Evolutionary conservation across 2,888 invertebrate genomes (phyloP), one percentile per base, ranked within the genome.

Genomic region (Rotaria magnacalcarata): DNA sequence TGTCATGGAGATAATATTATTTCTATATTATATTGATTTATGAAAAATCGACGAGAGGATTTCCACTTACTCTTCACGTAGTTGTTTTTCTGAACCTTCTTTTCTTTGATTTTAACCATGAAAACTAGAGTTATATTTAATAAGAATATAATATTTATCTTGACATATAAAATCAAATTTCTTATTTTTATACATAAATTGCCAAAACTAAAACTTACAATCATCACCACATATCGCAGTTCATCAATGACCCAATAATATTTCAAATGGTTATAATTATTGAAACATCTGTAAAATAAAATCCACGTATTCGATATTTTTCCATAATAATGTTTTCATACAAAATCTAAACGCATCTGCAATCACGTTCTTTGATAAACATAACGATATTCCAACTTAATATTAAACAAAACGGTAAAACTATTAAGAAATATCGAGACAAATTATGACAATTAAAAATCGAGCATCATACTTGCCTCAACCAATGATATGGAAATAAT

Each of bases 91-190:
- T 54, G 84, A 50, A 47, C 54, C 54, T 50, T 52, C 54, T n/a
- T n/a, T n/a, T n/a, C n/a, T 84, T 84, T 50, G 2, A 84, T 84
- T 54, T 84, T 84, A 27, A 52, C 89, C 88, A 92, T 91, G 58
- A 92, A 88, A 16, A 92, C 92, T 85, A 92, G 90, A 43, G 92
- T 91, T 21, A 92, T 92, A 88, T 92, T 92, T 85, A 91, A 88
- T 75, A 92, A 89, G 88, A 92, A 92, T 86, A 90, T 88, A 11
- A 91, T 88, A 89, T 92, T 92, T 19, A 92, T 89, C 92, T n/a
- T n/a, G n/a, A n/a, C n/a, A n/a, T n/a, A n/a, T 92, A 11, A 4
- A 41, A 16, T 50, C 1, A 50, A 11, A 50, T 50, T 11, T n/a
- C n/a, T n/a, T n/a, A n/a, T n/a, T n/a, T n/a, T n/a, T n/a, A n/a